phyloP scores from a whole-genome alignment of 1,140 invertebrate species.

The Nebria ingens region DNA sequence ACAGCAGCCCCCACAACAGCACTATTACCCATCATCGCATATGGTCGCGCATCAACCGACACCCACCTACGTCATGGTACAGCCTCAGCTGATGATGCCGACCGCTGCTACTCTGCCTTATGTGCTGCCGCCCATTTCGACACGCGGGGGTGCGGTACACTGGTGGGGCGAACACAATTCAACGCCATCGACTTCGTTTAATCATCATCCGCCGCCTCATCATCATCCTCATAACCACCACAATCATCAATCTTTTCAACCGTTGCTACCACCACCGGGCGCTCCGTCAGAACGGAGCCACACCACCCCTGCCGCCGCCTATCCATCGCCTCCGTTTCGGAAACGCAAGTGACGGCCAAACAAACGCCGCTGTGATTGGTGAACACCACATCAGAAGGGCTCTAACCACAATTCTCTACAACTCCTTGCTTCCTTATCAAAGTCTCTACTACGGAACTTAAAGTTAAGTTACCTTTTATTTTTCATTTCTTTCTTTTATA shows the following conservation, averaged over 20 bases:
- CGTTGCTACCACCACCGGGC: constrained; percentile 14
- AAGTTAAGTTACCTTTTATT: too few species aligned
- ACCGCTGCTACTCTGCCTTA: not conserved
- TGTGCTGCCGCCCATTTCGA: not conserved
- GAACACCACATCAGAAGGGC: not conserved
- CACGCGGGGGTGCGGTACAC: not conserved
- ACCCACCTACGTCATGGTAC: constrained; percentile 28
- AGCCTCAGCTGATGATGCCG: constrained; percentile 16
- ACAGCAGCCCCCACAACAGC: constrained; percentile 20
- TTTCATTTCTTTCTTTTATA: too few species aligned
- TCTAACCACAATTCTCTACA: too few species aligned
- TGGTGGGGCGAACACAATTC: not conserved
- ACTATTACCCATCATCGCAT: constrained; percentile 9
- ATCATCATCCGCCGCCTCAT: not conserved
- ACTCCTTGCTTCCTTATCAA: too few species aligned
- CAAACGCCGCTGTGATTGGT: not conserved
- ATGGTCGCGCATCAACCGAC: constrained; percentile 18
- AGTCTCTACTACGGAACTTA: too few species aligned
- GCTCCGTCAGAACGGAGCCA: constrained; percentile 16
- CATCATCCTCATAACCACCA: constrained; percentile 14
- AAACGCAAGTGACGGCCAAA: constrained; percentile 27
- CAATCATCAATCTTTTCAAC: not conserved
- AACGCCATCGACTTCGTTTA: not conserved
- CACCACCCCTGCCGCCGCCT: constrained; percentile 20
- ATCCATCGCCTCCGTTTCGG: constrained; percentile 22